These are phyloP conservation scores for Andinoacara biseriatus DNA, from an alignment of 2,113 vertebrate species.

Conservation along the genomic window DNA sequence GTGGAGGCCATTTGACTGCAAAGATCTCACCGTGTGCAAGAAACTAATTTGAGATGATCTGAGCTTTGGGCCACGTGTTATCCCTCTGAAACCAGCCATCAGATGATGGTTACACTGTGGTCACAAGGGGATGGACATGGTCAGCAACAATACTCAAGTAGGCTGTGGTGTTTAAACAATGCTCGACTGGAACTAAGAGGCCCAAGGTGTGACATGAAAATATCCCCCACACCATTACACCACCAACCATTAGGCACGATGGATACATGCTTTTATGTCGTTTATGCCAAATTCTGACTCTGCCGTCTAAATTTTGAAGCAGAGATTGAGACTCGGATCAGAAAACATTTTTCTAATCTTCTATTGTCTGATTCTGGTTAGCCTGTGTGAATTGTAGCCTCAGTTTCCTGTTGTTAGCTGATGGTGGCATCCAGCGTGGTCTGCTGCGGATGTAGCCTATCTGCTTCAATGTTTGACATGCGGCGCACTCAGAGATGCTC, in stretches of 20 bases:
- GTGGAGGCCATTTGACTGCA: neutral
- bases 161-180: neutral
- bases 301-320: neutral
- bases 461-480: too few relatives aligned
- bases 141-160: neutral
- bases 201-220: neutral
- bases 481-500: too few relatives aligned
- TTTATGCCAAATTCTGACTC: neutral
- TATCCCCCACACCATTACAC: neutral
- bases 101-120: neutral
- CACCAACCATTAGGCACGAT: neutral
- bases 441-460: too few relatives aligned
- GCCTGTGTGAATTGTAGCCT: too few relatives aligned
- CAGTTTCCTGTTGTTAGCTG: too few relatives aligned
- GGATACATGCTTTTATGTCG: neutral
- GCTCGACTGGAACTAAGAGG: fast-evolving
- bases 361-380: too few relatives aligned
- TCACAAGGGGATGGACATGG: neutral
- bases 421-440: too few relatives aligned
- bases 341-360: too few relatives aligned
- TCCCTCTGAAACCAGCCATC: neutral
- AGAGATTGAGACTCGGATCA: too few relatives aligned
- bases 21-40: neutral
- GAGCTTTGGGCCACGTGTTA: too few relatives aligned
- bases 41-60: too few relatives aligned